These are phyloP conservation scores for Tiliqua scincoides DNA, from an alignment of 2,113 vertebrate genomes.

Conservation along the genomic window DNA sequence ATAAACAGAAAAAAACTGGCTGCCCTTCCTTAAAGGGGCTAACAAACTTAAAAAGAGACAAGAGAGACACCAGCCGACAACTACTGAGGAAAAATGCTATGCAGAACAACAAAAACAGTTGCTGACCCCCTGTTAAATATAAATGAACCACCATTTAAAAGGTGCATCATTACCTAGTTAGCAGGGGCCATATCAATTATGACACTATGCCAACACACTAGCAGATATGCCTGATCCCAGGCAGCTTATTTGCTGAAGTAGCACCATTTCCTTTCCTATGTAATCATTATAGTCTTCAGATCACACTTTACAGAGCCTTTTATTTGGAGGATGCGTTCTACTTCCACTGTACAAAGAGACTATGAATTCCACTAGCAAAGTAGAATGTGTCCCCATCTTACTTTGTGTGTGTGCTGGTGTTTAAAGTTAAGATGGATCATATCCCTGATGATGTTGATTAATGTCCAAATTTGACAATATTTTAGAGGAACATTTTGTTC, in stretches of 20 bases:
- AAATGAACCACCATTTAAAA: no score
- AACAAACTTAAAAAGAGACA: no score
- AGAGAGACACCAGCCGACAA: no score
- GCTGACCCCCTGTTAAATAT: no score
- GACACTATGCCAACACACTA: background rate
- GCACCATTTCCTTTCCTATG: background rate
- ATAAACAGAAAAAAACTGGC: no score
- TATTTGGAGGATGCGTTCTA: background rate
- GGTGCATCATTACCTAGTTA: no score
- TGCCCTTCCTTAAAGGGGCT: no score
- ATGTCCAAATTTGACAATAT: conserved; percentile 55
- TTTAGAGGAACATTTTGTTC: conserved; percentile 15
- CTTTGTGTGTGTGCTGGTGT: conserved; percentile 25
- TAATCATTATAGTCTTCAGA: background rate
- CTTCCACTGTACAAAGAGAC: background rate
- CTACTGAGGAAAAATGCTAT: no score
- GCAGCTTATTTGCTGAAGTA: background rate
- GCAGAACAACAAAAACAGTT: no score
- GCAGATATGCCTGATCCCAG: background rate
- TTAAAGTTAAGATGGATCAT: conserved; percentile 40
- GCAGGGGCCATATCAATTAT: no score
- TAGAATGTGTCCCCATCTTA: background rate
- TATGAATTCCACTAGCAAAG: background rate
- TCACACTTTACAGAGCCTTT: background rate
- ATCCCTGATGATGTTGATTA: conserved; percentile 48